Base-by-base conservation (phyloP, 2,113 vertebrate species). In the Centropus bengalensis region DNA sequence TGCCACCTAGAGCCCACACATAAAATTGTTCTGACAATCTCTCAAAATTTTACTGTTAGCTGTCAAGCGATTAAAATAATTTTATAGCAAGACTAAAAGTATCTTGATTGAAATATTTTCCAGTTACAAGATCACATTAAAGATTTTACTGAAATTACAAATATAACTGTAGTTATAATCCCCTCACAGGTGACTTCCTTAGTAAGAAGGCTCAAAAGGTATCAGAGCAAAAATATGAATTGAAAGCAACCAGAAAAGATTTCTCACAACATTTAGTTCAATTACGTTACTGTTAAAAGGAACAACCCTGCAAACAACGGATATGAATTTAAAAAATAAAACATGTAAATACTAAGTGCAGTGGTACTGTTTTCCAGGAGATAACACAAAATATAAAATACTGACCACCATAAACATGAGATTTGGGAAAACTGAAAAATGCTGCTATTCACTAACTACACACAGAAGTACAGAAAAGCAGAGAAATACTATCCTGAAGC, bases 1-100 rank as follows among this genome's bases (percentile, higher is more conserved):
- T 98, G 98, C 98, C 98, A 98, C 86, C 98, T 98, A 97, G 91
- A 90, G 98, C 28, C 93, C 81, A 87, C 12, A 80, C 1, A n/a
- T 15, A 52, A 83, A 77, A 71, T 36, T 64, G 79, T 30, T 69
- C 66, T 63, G 52, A 52, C 45, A 55, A 80, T 26, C 16, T 88
- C 1, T 19, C 22, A 55, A 66, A 66, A 56, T 40, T 64, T 51
- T 54, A n/a, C 38, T 58, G 55, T 9, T 15, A 78, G n/a, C 28
- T 62, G 28, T 38, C 51, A 52, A 77, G 22, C n/a, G 3, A 68
- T 18, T 27, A 26, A 86, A 84, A 55, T 73, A 45, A 15, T 45
- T 45, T 45, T 45, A 18, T 18, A 45, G 44, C 44, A 45, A 45
- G 14, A 45, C 44, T 45, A 45, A 45, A 15, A 15, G 20, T 14